These are phyloP conservation scores for Polylopha cassiicola DNA, from an alignment of 2,888 invertebrate genomes.

Conservation along the genomic window DNA sequence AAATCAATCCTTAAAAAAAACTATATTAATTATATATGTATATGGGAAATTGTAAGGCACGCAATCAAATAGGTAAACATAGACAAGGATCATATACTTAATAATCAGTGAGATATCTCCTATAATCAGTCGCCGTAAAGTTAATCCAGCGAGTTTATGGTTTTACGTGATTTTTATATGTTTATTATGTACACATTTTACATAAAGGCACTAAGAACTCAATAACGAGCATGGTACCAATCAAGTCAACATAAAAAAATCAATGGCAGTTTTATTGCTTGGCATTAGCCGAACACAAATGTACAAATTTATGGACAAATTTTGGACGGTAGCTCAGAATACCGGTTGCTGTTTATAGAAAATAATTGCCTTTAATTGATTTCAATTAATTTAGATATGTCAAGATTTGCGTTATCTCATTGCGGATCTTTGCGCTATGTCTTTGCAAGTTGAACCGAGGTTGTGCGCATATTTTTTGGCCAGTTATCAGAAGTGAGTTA, in stretches of 20 bases:
- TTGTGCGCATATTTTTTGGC: not conserved
- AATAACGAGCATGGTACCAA: constrained; percentile 6
- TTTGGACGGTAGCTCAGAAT: not conserved
- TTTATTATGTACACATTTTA: constrained; percentile 5
- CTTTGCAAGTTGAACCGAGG: not conserved
- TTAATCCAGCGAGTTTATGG: too few species aligned
- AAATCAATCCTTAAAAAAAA: constrained; percentile 7
- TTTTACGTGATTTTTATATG: too few species aligned
- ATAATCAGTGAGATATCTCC: not conserved
- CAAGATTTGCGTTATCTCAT: too few species aligned
- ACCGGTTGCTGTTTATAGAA: not conserved
- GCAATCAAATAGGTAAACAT: too few species aligned
- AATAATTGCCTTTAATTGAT: constrained; percentile 1
- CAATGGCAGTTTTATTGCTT: constrained; percentile 1
- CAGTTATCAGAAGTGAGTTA: constrained; percentile 4
- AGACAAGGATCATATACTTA: too few species aligned
- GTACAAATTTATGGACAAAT: too few species aligned
- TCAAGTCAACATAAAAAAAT: constrained; percentile 4
- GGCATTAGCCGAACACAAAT: not conserved
- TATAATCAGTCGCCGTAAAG: constrained; percentile 4
- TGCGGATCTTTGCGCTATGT: not conserved
- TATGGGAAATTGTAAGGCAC: too few species aligned
- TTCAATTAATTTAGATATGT: not conserved
- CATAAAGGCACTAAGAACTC: not conserved
- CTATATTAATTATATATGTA: too few species aligned